Percentiles rank a stretch among this genome's conserved stretches.
These are phyloP conservation scores for Pachydiplax longipennis DNA, from an alignment of 2,888 invertebrate species.

Conservation along the genomic window DNA sequence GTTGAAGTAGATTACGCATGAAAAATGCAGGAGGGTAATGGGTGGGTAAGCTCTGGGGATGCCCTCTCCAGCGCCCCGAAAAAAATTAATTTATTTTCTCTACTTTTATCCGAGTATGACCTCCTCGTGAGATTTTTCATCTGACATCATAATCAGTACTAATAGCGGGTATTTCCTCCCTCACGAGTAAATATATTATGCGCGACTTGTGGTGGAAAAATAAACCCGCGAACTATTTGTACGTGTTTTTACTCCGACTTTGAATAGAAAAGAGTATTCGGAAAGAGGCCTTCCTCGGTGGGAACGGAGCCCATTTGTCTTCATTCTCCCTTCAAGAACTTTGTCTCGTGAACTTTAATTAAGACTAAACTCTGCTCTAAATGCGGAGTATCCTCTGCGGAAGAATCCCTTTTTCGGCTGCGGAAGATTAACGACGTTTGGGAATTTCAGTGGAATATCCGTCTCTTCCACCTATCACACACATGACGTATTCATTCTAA, in stretches of 20 bases:
- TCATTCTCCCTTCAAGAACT: conserved; percentile 14
- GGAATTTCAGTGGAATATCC: neutral
- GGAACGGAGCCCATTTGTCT: neutral
- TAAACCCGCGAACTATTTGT: no score
- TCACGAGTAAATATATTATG: neutral
- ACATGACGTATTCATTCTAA: neutral
- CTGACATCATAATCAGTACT: conserved; percentile 24
- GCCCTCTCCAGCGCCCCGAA: neutral
- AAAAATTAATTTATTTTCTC: neutral
- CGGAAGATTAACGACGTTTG: neutral
- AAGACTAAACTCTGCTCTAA: neutral
- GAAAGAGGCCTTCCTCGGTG: neutral
- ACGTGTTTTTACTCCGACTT: no score
- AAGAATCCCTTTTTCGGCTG: neutral
- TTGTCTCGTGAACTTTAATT: conserved; percentile 15
- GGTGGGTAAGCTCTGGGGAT: conserved; percentile 36
- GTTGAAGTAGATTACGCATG: conserved; percentile 43
- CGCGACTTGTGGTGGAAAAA: no score
- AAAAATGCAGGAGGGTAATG: conserved; percentile 41
- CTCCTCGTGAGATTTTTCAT: conserved; percentile 25
- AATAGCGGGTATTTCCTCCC: neutral
- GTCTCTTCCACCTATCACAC: neutral
- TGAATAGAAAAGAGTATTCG: neutral
- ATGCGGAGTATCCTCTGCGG: neutral
- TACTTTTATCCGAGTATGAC: neutral